Evolutionary conservation across 2,797 vertebrate species (phyloP).

Genomic region (Adelosebastes latens): DNA sequence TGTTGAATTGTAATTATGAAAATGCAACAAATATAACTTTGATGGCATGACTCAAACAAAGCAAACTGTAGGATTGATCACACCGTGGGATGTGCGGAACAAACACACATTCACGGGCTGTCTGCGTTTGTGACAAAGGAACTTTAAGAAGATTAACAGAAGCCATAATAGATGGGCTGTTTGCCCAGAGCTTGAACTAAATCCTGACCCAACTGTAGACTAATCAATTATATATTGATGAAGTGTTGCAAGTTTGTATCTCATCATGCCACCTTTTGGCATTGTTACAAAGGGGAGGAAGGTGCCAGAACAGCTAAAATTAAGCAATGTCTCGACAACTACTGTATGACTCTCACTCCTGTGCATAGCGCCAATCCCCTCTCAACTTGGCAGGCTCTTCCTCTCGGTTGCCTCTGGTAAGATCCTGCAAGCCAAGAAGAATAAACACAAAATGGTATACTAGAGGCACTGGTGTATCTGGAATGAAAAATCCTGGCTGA

Average conservation of each 20-base stretch:
- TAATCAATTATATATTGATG: slow-evolving; percentile 80
- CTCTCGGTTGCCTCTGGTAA: slow-evolving; percentile 72
- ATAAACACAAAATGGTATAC: slow-evolving; percentile 51
- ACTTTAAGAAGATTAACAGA: slow-evolving; percentile 52
- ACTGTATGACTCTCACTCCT: slow-evolving; percentile 48
- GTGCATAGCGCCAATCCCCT: slow-evolving; percentile 64
- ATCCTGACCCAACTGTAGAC: slow-evolving; percentile 67
- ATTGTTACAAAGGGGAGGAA: slow-evolving; percentile 42
- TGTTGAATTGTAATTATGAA: background rate
- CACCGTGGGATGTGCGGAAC: background rate
- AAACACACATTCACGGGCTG: background rate
- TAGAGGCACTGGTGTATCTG: slow-evolving; percentile 64
- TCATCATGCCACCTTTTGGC: slow-evolving; percentile 72
- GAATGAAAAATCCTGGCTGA: slow-evolving; percentile 74
- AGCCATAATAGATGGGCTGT: slow-evolving; percentile 38
- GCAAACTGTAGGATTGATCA: slow-evolving; percentile 3
- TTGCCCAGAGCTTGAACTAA: slow-evolving; percentile 57
- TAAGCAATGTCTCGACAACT: slow-evolving; percentile 71
- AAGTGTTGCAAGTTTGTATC: slow-evolving; percentile 75
- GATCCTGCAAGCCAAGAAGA: slow-evolving; percentile 72
- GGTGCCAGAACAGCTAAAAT: slow-evolving; percentile 66
- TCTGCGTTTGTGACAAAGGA: slow-evolving; percentile 22
- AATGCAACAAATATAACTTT: background rate
- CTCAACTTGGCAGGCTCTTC: slow-evolving; percentile 68
- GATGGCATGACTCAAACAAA: background rate